Evolutionary conservation across 2,888 invertebrate species (phyloP), one percentile per base, ranked within the genome.

Genomic region (Gnatocerus cornutus): DNA sequence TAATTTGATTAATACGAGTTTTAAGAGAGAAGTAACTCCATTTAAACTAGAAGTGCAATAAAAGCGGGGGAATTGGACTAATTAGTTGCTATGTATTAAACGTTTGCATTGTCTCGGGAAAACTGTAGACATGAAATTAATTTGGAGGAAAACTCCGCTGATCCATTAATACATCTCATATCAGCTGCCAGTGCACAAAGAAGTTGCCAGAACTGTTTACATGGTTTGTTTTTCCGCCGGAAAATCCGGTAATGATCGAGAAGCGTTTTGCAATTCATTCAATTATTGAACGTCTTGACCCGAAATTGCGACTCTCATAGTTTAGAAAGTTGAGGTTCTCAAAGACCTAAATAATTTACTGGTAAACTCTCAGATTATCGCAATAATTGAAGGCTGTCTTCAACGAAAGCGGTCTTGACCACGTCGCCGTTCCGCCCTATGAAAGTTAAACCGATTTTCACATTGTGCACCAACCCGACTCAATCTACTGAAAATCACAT

Each of bases 321-420:
- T 41, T 41, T 58, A 59, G 59, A 59, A 59, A 59, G 59, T 43
- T 41, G 0, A 30, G 13, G 33, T 41, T 4, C 41, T 41, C 10
- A 41, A 12, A 13, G n/a, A 41, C 41, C 41, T 33, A 13, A 41
- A 41, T 41, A 41, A 41, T 13, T 41, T 41, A 12, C 4, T 41
- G 10, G 3, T n/a, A 41, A 41, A 41, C 12, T 13, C 37, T 7
- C 1, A 14, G n/a, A n/a, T 59, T 14, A n/a, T n/a, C 45, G 13
- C 59, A 21, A 29, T 59, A 62, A 62, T 62, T 62, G 10, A 29
- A 8, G 48, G 41, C 66, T 66, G 69, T 69, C 63, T 46, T 65
- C 53, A 62, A 66, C 62, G 74, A 74, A 74, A 74, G 74, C 69
- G 72, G 74, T 71, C 64, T 53, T 45, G 53, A 55, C 53, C 64